Evolutionary conservation across 2,797 vertebrate genomes (phyloP).

Genomic region (Botia kubotai): DNA sequence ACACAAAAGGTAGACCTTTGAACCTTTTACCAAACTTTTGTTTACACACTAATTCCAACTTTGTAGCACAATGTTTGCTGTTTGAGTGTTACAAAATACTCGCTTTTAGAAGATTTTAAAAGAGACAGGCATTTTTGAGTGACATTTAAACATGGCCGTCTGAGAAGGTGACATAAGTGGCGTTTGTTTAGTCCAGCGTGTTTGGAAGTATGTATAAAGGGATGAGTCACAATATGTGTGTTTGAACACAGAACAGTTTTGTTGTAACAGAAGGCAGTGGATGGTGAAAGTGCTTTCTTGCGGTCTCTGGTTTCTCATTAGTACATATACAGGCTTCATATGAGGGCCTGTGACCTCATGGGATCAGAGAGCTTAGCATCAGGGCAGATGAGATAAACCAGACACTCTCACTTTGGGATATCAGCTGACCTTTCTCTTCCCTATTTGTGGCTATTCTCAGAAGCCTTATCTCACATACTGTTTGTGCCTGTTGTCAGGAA

Average conservation of each 20-base stretch:
- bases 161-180: neutral
- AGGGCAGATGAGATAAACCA: constrained; percentile 63
- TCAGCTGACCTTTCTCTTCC: constrained; percentile 23
- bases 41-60: neutral
- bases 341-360: constrained; percentile 20
- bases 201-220: constrained; percentile 11
- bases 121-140: neutral
- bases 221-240: neutral
- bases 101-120: neutral
- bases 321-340: constrained; percentile 10
- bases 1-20: constrained; percentile 41
- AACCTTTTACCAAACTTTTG: neutral
- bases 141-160: neutral
- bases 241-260: constrained; percentile 54
- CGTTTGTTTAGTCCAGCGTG: constrained; percentile 11
- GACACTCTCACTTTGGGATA: constrained; percentile 42
- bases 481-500: constrained; percentile 14
- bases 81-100: neutral
- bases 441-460: constrained; percentile 23
- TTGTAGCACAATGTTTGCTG: neutral
- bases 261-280: constrained; percentile 63
- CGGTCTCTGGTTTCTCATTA: constrained; percentile 74
- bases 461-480: neutral
- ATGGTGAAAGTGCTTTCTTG: constrained; percentile 65
- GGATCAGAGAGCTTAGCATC: constrained; percentile 33